A percentile compares a stretch with the other conserved stretches of the same genome.
Evolutionary conservation across 1,140 invertebrate species (phyloP).

Genomic region (Aradophagus sp.): DNA sequence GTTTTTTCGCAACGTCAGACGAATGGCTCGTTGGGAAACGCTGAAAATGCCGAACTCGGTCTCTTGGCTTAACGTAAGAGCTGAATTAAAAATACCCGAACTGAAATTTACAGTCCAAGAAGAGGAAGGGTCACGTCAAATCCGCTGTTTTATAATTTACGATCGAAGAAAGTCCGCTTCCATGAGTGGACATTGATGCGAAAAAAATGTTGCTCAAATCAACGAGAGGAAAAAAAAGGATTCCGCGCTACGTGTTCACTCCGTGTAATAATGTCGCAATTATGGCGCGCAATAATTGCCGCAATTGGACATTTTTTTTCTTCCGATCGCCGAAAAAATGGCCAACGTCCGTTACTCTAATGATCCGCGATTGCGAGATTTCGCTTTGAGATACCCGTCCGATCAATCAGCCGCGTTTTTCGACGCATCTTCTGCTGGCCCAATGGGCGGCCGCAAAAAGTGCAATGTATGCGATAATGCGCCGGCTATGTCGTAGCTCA

Average conservation of each 20-base stretch:
- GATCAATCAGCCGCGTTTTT: slow-evolving; percentile 32
- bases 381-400: no score
- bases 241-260: no score
- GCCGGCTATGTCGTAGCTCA: slow-evolving; percentile 51
- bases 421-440: slow-evolving; percentile 12
- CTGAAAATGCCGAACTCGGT: slow-evolving; percentile 34
- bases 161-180: no score
- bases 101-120: slow-evolving; percentile 48
- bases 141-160: slow-evolving; percentile 38
- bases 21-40: slow-evolving; percentile 26
- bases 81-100: slow-evolving; percentile 35
- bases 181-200: no score
- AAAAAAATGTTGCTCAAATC: no score
- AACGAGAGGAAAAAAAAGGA: no score
- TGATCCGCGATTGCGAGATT: no score
- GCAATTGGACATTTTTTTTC: no score
- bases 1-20: slow-evolving; percentile 32
- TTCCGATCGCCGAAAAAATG: no score
- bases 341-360: no score
- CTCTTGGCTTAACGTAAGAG: slow-evolving; percentile 17
- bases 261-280: no score
- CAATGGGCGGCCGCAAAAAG: slow-evolving; percentile 40
- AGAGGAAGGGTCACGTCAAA: slow-evolving; percentile 28
- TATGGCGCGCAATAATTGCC: no score
- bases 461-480: slow-evolving; percentile 58